Base-by-base conservation (phyloP, 2,113 vertebrate species). In the Microcebus ravelobensis region DNA sequence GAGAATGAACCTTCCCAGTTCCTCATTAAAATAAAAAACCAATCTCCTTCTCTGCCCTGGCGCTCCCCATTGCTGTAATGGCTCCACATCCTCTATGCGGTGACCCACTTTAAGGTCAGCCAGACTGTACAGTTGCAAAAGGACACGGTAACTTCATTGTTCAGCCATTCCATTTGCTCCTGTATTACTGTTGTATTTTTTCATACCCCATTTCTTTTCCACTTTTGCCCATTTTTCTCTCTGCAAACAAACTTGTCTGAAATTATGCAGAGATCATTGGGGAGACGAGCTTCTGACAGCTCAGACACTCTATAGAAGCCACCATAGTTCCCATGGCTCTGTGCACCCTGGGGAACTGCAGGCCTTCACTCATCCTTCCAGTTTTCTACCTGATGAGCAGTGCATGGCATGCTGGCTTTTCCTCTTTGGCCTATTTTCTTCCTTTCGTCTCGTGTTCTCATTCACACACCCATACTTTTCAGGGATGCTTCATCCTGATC, bases 91-190 rank as follows among this genome's bases (percentile, higher is more conserved):
- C 71, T 74, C 81, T 55, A 29, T 27, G 45, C 59, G 0, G 55
- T 97, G 97, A 97, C 97, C 96, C 94, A 96, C 94, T 97, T 96
- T 94, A 95, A 96, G 96, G 97, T 90, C 95, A 96, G 77, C 95
- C 92, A 79, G 81, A 86, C 91, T n/a, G 45, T n/a, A 68, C 25
- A 61, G 63, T 52, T 85, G 29, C 91, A 81, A 86, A 83, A 94
- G 55, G 84, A 90, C 95, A 17, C 76, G 29, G 83, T 34, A 15
- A 83, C 87, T 71, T 21, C 61, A 27, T 57, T 3, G 27, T 73
- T 65, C 65, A 55, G 90, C 92, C 63, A 9, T 77, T 71, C 67
- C 52, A 63, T 71, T 59, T 76, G 63, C 73, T 71, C 63, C 61
- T 67, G 4, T 42, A 10, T 55, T 39, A 67, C 81, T 12, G 13